A percentile compares a stretch with the other conserved stretches of the same genome.
Conservation (phyloP, 2,888 invertebrate species). For the Hylaea fasciaria region DNA sequence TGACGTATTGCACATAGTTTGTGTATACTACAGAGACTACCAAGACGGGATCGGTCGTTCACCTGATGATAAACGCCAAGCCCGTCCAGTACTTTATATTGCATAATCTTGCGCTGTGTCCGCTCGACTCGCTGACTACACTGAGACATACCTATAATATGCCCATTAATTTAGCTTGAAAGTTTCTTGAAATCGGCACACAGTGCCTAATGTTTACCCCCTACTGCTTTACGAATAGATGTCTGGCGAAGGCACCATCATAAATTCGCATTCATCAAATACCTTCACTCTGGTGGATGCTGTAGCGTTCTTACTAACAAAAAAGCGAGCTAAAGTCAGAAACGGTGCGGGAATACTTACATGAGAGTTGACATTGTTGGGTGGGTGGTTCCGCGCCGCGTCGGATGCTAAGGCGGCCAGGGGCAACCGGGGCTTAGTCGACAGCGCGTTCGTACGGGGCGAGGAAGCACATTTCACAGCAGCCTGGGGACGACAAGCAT, state of each 20-base stretch:
- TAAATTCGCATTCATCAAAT: not conserved
- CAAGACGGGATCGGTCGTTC: no score
- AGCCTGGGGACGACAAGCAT: constrained; percentile 64
- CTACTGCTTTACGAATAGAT: not conserved
- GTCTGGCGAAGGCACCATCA: not conserved
- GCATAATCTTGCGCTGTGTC: no score
- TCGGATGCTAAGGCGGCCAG: constrained; percentile 75
- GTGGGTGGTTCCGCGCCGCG: constrained; percentile 75
- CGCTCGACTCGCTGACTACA: no score
- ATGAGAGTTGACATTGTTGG: constrained; percentile 81
- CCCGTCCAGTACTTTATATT: no score
- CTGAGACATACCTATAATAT: no score
- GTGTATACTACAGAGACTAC: no score
- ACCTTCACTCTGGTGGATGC: not conserved
- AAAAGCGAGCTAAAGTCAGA: not conserved
- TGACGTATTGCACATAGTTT: no score
- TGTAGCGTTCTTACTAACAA: constrained; percentile 4
- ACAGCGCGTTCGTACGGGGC: constrained; percentile 80
- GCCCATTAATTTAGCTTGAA: no score
- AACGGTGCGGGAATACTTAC: constrained; percentile 60
- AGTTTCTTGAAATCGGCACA: no score
- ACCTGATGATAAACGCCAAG: no score
- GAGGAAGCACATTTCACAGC: constrained; percentile 82
- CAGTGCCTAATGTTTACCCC: no score
- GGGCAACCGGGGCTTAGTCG: constrained; percentile 78